Evolutionary conservation across 35 echinoderm and acorn worm species (phyloP), one percentile per base, ranked within the genome.

Genomic region (Lytechinus pictus): DNA sequence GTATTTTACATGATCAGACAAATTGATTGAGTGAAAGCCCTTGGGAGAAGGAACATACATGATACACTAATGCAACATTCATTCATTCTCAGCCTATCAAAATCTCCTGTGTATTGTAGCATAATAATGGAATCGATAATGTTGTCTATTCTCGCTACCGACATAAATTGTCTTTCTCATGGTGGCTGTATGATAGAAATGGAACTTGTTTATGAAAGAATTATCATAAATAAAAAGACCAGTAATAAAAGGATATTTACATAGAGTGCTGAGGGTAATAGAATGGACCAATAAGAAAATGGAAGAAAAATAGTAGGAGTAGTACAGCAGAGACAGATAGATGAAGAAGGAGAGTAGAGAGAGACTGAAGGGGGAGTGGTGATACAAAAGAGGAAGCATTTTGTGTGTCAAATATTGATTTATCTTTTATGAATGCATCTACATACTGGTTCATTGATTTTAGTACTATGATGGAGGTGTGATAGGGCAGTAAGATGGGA

Each of bases 51-150:
- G 19, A 79, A 79, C 66, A 79, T 79, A 79, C 66, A 24, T 79
- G 16, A 79, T 79, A 79, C 66, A 79, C 66, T 79, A 79, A 79
- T 79, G 66, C 66, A 79, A 79, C 66, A 79, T 79, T 79, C 66
- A 79, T 79, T 79, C 66, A 79, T 24, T 79, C 19, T 24, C 66
- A 79, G 14, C 66, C 66, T 24, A 79, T 79, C 66, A 24, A 24
- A 5, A 79, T 79, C 66, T 79, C 66, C 19, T 79, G 66, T 79
- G 66, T 79, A 79, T 79, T 79, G 66, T 79, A 79, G 66, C 66
- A 79, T 79, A 79, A 79, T 79, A 24, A 79, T 79, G 66, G 66
- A 79, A 79, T 79, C 66, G n/a, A 79, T 79, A 79, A 79, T 79
- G n/a, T n/a, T 79, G 19, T 79, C 66, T 79, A 24, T 79, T 6